Conservation (phyloP, 2,113 vertebrate species). For the Coturnix japonica region DNA sequence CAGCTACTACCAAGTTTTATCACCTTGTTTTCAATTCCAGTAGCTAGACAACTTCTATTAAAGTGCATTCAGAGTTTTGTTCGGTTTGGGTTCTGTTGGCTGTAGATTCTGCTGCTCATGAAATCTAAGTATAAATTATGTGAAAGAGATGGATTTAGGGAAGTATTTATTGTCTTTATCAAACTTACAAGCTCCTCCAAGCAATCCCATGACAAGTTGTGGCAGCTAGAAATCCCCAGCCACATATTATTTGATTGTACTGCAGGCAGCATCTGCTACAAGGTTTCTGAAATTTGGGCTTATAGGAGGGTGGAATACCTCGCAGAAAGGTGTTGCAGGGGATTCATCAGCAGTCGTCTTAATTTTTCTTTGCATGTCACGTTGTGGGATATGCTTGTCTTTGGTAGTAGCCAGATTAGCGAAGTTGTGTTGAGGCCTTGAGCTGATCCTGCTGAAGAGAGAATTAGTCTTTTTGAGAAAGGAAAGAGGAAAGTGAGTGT, state of each 20-base stretch:
- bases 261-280: neutral
- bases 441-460: neutral
- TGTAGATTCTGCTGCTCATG: neutral
- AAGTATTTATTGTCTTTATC: slow-evolving; percentile 32
- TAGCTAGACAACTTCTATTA: neutral
- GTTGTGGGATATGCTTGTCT: neutral
- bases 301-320: neutral
- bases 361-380: neutral
- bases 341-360: neutral
- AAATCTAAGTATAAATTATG: neutral
- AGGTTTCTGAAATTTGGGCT: neutral
- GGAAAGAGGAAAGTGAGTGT: neutral
- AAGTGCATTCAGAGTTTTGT: neutral
- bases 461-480: neutral
- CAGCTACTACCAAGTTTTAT: neutral
- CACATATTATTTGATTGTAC: neutral
- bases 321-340: neutral
- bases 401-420: neutral
- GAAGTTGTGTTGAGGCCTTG: neutral
- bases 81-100: neutral
- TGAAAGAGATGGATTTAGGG: neutral
- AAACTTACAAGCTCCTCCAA: neutral
- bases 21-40: neutral
- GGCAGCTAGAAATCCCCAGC: slow-evolving; percentile 19
- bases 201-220: neutral